These are phyloP conservation scores for Sipha flava DNA, from an alignment of 1,140 invertebrate species.

Conservation along the genomic window DNA sequence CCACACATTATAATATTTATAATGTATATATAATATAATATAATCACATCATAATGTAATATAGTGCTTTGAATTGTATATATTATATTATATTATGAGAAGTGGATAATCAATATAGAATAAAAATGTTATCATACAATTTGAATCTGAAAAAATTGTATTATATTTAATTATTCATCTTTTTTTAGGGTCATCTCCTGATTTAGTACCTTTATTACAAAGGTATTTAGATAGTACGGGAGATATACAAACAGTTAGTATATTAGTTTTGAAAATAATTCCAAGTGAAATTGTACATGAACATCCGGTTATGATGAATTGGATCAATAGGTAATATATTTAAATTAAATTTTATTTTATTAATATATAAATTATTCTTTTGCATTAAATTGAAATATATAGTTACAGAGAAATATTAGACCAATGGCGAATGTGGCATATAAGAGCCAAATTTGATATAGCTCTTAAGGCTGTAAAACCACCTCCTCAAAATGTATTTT, in stretches of 20 bases:
- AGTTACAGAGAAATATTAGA: constrained; percentile 68
- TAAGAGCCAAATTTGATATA: constrained; percentile 70
- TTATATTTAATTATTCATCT: constrained; percentile 20
- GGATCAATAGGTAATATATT: constrained; percentile 58
- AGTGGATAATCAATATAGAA: no score
- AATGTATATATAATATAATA: no score
- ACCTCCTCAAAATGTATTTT: constrained; percentile 67
- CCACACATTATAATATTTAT: no score
- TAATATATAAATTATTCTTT: neutral
- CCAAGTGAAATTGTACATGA: constrained; percentile 56
- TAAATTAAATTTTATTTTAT: neutral
- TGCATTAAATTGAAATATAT: constrained; percentile 38
- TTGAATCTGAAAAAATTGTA: no score
- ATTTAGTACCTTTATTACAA: constrained; percentile 73
- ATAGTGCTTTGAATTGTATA: no score
- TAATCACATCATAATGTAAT: no score
- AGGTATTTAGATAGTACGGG: constrained; percentile 80
- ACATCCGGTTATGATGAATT: constrained; percentile 53
- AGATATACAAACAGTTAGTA: constrained; percentile 83
- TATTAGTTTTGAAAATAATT: constrained; percentile 67
- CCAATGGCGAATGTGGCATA: constrained; percentile 71
- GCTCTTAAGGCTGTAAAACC: constrained; percentile 54
- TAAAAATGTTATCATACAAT: no score
- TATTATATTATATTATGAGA: no score
- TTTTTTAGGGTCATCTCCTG: constrained; percentile 54